These are phyloP conservation scores for Periparus ater DNA, from an alignment of 2,797 vertebrate genomes.

Conservation along the genomic window DNA sequence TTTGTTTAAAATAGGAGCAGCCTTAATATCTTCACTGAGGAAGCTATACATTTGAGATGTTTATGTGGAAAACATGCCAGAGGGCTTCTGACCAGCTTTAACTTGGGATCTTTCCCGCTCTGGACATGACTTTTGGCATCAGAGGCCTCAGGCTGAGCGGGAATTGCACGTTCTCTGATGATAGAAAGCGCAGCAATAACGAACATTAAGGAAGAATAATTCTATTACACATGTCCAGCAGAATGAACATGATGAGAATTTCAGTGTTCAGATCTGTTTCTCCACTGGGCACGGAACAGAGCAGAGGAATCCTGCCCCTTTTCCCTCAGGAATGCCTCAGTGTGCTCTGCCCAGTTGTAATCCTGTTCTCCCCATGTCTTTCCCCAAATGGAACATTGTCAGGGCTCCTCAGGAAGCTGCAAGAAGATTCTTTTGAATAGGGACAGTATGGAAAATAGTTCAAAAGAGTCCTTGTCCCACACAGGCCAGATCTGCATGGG, in stretches of 20 bases:
- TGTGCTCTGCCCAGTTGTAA: background rate
- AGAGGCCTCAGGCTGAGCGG: background rate
- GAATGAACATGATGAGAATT: fast-evolving
- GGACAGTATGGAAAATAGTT: constrained; percentile 5
- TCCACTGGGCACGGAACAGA: fast-evolving
- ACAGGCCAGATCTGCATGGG: constrained; percentile 23
- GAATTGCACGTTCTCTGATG: fast-evolving
- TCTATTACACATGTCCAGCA: fast-evolving
- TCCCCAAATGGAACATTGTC: background rate
- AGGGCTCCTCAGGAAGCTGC: constrained; percentile 17
- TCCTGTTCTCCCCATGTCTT: background rate
- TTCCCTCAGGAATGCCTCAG: background rate
- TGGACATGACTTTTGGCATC: background rate
- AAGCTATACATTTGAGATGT: background rate
- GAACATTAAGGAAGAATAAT: background rate
- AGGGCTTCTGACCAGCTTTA: background rate
- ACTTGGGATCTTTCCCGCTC: background rate
- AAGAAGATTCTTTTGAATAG: background rate
- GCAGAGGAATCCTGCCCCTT: background rate
- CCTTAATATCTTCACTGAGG: background rate
- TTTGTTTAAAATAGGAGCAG: background rate
- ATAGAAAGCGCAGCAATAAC: fast-evolving
- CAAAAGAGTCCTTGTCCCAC: constrained; percentile 47
- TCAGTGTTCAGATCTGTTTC: background rate
- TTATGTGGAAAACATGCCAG: background rate